Evolutionary conservation across 2,797 vertebrate genomes (phyloP).

Genomic region (Cyprinella venusta): DNA sequence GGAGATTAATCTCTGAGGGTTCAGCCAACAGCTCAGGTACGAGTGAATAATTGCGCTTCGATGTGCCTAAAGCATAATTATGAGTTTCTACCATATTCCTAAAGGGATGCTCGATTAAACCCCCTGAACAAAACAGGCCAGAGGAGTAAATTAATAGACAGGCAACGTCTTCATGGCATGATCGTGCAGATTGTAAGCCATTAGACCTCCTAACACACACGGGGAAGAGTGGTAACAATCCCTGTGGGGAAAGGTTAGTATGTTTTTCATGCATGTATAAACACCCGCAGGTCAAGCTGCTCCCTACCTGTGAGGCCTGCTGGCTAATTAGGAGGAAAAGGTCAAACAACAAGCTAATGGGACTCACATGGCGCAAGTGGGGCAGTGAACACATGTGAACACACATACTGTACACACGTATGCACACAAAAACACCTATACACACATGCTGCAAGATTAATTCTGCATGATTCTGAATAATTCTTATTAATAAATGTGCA

Average conservation of each 20-base stretch:
- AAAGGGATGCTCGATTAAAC: constrained; percentile 9
- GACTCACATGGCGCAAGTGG: constrained; percentile 49
- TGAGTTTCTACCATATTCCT: constrained; percentile 15
- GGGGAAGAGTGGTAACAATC: background rate
- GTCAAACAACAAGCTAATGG: constrained; percentile 56
- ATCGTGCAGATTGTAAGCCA: constrained; percentile 21
- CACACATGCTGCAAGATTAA: constrained; percentile 7
- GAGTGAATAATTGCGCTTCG: constrained; percentile 2
- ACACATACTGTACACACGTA: constrained; percentile 18
- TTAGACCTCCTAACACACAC: constrained; percentile 18
- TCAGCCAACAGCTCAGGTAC: constrained; percentile 6
- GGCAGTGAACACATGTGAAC: constrained; percentile 21
- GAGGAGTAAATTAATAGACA: constrained; percentile 29
- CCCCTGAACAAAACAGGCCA: constrained; percentile 5
- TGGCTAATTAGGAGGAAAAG: constrained; percentile 54
- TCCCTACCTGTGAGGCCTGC: constrained; percentile 43
- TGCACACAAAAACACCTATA: constrained; percentile 13
- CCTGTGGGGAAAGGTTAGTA: constrained; percentile 5
- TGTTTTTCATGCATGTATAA: constrained; percentile 21
- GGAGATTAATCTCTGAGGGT: constrained; percentile 1
- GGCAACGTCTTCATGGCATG: background rate
- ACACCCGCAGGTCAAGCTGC: constrained; percentile 29
- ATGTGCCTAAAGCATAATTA: constrained; percentile 31
- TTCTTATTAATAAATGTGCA: constrained; percentile 18
- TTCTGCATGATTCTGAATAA: constrained; percentile 28